Base-by-base conservation (phyloP, 2,797 vertebrate genomes). In the Parauchenoglanis ngamensis region DNA sequence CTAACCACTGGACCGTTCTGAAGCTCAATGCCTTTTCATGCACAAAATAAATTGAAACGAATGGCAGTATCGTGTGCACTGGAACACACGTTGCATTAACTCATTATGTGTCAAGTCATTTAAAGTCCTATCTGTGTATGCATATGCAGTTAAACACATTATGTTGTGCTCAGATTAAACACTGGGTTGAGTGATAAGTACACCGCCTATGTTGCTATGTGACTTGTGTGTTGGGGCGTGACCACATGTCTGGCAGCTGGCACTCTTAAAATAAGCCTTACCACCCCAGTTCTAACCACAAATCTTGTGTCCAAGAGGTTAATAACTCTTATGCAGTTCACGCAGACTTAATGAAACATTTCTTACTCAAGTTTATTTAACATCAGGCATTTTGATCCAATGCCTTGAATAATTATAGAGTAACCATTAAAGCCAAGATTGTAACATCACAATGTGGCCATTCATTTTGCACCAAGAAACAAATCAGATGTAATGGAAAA, bases 231-330 rank as follows among this genome's bases (percentile, higher is more conserved):
- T 52, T 68, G 31, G 40, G 61, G 56, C 23, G 15, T 52, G 63
- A 83, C 81, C 63, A 83, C 81, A 68, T 68, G 61, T 44, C 52
- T 52, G 25, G 46, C 80, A 83, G 80, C 61, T 83, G 80, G 4
- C 44, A 83, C 46, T 67, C 81, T 83, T 83, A 83, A 83, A 67
- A 83, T 83, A 83, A 68, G 44, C 44, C n/a, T 81, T 13, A 1
- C 8, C 28, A 49, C 44, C 17, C 44, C 81, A 68, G 28, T 82
- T 49, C 57, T 40, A n/a, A 63, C 35, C 78, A 44, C 78, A 61
- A n/a, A 63, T 59, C 54, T 23, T 59, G 76, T 78, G 28, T 78
- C 40, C 35, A 44, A 17, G 56, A 63, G 59, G 12, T n/a, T 63
- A n/a, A 11, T n/a, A 21, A 25, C 57, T 46, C 49, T 2, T 8